Evolutionary conservation across 2,797 vertebrate genomes (phyloP).

Genomic region (Rachycentron canadum): DNA sequence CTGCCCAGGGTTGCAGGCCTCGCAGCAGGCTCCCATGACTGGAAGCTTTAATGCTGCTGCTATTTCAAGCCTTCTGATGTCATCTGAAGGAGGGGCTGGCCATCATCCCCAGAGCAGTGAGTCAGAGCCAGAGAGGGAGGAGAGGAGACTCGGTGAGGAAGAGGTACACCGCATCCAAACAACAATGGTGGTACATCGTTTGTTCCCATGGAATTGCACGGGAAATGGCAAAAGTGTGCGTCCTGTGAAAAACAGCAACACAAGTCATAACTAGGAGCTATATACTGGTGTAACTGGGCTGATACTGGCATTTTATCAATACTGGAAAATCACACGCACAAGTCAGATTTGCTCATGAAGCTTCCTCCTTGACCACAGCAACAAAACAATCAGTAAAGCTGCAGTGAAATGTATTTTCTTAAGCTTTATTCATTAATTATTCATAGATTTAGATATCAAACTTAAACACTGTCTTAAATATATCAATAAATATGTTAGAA

Average conservation of each 20-base stretch:
- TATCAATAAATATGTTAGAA: rapidly evolving
- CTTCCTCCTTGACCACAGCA: background rate
- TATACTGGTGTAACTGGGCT: constrained; percentile 17
- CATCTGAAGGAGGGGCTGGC: constrained; percentile 76
- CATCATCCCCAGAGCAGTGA: constrained; percentile 68
- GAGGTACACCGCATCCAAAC: constrained; percentile 45
- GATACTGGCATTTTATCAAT: background rate
- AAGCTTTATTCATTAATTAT: background rate
- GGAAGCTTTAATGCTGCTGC: constrained; percentile 75
- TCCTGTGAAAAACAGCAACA: constrained; percentile 17
- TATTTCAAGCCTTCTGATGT: constrained; percentile 82
- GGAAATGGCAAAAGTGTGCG: constrained; percentile 9
- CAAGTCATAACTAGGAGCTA: background rate
- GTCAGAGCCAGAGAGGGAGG: constrained; percentile 67
- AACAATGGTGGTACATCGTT: constrained; percentile 29
- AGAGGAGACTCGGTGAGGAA: constrained; percentile 19
- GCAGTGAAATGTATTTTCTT: background rate
- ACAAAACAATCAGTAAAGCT: background rate
- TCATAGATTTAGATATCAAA: background rate
- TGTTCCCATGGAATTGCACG: constrained; percentile 34
- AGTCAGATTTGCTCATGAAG: too few relatives aligned
- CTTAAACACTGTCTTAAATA: background rate
- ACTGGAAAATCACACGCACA: too few relatives aligned
- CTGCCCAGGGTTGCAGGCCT: constrained; percentile 56
- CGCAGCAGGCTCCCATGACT: constrained; percentile 67